A percentile compares a stretch with the other conserved stretches of the same genome.
These are phyloP conservation scores for Rugalucina vietnamica DNA, from an alignment of 2,888 invertebrate species.

Conservation along the genomic window DNA sequence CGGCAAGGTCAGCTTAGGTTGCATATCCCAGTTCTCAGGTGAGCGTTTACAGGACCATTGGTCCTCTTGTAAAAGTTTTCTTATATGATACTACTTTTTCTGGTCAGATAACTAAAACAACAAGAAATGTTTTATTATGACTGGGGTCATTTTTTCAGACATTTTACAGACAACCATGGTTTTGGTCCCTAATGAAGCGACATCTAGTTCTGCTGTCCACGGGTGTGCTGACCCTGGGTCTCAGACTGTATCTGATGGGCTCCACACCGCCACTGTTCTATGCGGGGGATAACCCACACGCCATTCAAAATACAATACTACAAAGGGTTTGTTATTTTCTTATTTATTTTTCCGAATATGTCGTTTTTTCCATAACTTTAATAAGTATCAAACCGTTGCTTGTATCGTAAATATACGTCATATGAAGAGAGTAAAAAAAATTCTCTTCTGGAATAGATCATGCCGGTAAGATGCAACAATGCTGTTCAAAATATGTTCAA, in stretches of 20 bases:
- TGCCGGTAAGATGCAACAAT: too few relatives aligned
- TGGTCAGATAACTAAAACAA: too few relatives aligned
- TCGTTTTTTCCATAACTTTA: background rate
- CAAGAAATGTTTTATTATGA: too few relatives aligned
- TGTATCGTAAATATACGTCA: background rate
- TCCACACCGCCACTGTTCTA: constrained; percentile 90
- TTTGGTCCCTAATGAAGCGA: constrained; percentile 81
- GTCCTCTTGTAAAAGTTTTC: too few relatives aligned
- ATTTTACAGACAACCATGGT: too few relatives aligned
- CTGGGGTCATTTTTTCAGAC: too few relatives aligned
- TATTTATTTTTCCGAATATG: background rate
- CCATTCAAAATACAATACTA: constrained; percentile 88
- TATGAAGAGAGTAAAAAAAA: background rate
- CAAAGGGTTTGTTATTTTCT: constrained; percentile 86
- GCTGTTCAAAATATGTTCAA: too few relatives aligned
- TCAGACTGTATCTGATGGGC: constrained; percentile 91
- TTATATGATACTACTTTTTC: too few relatives aligned
- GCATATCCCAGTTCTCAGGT: too few relatives aligned
- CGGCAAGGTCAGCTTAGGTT: too few relatives aligned
- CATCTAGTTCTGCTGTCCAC: constrained; percentile 85
- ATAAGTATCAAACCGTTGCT: background rate
- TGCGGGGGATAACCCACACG: constrained; percentile 94
- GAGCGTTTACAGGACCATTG: too few relatives aligned
- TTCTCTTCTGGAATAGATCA: too few relatives aligned
- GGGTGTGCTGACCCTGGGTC: constrained; percentile 86